Evolutionary conservation across 2,888 invertebrate species (phyloP).

Genomic region (Drosophila paranaensis): DNA sequence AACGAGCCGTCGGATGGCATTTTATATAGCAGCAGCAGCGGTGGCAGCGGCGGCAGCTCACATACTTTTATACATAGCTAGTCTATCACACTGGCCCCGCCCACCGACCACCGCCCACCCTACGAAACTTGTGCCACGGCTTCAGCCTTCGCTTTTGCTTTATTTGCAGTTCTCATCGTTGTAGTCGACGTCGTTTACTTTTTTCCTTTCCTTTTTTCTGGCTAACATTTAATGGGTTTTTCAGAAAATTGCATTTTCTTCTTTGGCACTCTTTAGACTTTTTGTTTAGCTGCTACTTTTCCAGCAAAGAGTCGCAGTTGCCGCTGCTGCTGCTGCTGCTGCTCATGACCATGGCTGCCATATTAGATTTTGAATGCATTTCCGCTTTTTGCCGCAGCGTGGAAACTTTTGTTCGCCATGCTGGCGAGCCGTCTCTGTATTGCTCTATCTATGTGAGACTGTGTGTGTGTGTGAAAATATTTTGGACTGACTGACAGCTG

Average conservation of each 20-base stretch:
- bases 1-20: slow-evolving; percentile 9
- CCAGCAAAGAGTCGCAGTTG: slow-evolving; percentile 35
- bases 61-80: slow-evolving; percentile 47
- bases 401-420: slow-evolving; percentile 79
- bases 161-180: slow-evolving; percentile 69
- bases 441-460: slow-evolving; percentile 22
- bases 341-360: slow-evolving; percentile 82
- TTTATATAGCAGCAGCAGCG: slow-evolving; percentile 27
- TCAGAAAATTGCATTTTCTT: slow-evolving; percentile 83
- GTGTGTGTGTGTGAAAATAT: slow-evolving; percentile 61
- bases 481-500: slow-evolving; percentile 79
- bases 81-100: slow-evolving; percentile 61
- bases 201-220: slow-evolving; percentile 54
- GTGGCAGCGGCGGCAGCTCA: slow-evolving; percentile 4
- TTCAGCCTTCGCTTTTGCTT: slow-evolving; percentile 61
- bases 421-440: slow-evolving; percentile 40
- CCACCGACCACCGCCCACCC: slow-evolving; percentile 42
- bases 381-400: slow-evolving; percentile 80
- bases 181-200: slow-evolving; percentile 16
- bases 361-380: slow-evolving; percentile 82
- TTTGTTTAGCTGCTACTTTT: slow-evolving; percentile 78
- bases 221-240: slow-evolving; percentile 82
- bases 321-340: slow-evolving; percentile 50
- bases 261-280: slow-evolving; percentile 79
- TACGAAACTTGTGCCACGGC: slow-evolving; percentile 44